Evolutionary conservation across 2,888 invertebrate species (phyloP).

Genomic region (Megamerina dolium): DNA sequence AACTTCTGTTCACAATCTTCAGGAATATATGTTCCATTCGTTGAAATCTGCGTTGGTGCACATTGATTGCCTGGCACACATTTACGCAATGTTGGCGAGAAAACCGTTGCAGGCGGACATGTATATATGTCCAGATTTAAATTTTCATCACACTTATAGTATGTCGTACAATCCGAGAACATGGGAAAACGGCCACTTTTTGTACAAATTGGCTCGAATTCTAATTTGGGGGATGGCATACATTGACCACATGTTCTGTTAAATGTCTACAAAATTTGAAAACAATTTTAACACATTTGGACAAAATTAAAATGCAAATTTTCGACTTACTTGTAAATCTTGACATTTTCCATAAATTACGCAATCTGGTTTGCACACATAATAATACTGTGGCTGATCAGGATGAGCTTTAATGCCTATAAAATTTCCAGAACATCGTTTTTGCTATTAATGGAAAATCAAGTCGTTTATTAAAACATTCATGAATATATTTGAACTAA

Average conservation of each 20-base stretch:
- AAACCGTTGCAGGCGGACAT: conserved; percentile 40
- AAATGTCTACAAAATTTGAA: conserved; percentile 27
- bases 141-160: conserved; percentile 40
- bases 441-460: conserved; percentile 31
- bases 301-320: not conserved
- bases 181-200: conserved; percentile 44
- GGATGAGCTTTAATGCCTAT: conserved; percentile 45
- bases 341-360: conserved; percentile 48
- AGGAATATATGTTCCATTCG: conserved; percentile 31
- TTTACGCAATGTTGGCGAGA: conserved; percentile 33
- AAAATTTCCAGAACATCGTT: conserved; percentile 43
- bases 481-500: not conserved
- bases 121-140: conserved; percentile 34
- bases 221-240: conserved; percentile 26
- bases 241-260: conserved; percentile 33
- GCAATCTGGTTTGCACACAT: conserved; percentile 46
- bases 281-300: not conserved
- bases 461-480: not conserved
- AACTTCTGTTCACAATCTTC: conserved; percentile 39
- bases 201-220: conserved; percentile 32
- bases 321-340: conserved; percentile 33
- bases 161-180: conserved; percentile 38
- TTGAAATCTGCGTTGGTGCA: conserved; percentile 37
- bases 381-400: conserved; percentile 47
- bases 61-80: conserved; percentile 38